These are phyloP conservation scores for Penaeus japonicus DNA, from an alignment of 1,140 invertebrate genomes.

Conservation along the genomic window DNA sequence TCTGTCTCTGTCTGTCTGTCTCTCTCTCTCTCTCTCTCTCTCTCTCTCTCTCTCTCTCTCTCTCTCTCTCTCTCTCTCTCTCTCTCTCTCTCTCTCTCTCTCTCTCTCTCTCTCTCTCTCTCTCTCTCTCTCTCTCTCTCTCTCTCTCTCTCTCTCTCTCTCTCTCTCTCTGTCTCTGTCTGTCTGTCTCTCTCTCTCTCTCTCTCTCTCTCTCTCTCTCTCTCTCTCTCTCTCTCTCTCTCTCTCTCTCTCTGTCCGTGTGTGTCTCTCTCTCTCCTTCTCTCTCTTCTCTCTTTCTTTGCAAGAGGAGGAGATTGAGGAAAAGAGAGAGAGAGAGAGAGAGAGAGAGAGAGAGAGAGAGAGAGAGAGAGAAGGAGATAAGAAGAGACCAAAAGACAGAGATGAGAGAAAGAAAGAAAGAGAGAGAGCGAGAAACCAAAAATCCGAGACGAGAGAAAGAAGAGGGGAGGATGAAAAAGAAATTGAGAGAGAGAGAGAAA, in stretches of 20 bases:
- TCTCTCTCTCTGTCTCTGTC: slow-evolving; percentile 11
- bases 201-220: slow-evolving; percentile 2
- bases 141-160: slow-evolving; percentile 14
- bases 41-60: slow-evolving; percentile 18
- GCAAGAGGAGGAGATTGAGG: neutral
- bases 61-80: neutral
- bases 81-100: neutral
- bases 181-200: slow-evolving; percentile 7
- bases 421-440: too few species aligned
- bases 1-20: neutral
- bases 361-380: too few species aligned
- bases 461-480: too few species aligned
- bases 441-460: too few species aligned
- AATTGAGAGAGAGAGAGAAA: too few species aligned
- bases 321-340: too few species aligned
- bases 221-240: slow-evolving; percentile 28
- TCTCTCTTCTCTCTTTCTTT: slow-evolving; percentile 12
- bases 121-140: neutral
- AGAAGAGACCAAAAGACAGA: too few species aligned
- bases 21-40: neutral
- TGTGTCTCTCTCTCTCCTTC: slow-evolving; percentile 4
- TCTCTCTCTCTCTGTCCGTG: neutral
- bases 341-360: too few species aligned
- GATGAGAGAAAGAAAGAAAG: too few species aligned
- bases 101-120: slow-evolving; percentile 4